These are phyloP conservation scores for Zaprionus ghesquierei DNA, from an alignment of 1,140 invertebrate species.

Conservation along the genomic window DNA sequence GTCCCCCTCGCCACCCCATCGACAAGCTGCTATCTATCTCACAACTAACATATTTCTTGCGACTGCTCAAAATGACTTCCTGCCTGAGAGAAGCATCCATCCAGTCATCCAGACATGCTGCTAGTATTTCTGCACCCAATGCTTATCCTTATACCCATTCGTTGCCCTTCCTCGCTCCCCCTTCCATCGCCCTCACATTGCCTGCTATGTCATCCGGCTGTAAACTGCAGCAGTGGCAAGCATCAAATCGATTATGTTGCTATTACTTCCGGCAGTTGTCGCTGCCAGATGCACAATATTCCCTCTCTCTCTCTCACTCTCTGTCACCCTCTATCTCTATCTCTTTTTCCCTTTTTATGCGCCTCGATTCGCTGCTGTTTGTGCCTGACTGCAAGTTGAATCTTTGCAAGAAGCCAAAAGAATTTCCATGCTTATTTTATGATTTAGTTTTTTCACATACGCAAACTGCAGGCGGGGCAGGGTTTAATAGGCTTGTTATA, in stretches of 20 bases:
- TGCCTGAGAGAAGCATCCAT: constrained; percentile 44
- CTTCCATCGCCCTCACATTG: constrained; percentile 25
- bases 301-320: neutral
- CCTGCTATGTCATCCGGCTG: constrained; percentile 48
- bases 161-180: neutral
- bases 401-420: constrained; percentile 1
- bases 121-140: neutral
- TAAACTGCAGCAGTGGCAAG: constrained; percentile 63
- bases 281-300: constrained; percentile 57
- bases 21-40: neutral
- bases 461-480: neutral
- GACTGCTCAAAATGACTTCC: constrained; percentile 69
- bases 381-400: neutral
- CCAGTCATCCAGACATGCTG: neutral
- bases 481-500: neutral
- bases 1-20: neutral
- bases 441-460: constrained; percentile 32
- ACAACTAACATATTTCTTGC: constrained; percentile 24
- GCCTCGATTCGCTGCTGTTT: neutral
- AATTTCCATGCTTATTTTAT: constrained; percentile 52
- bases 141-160: constrained; percentile 16
- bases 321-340: neutral
- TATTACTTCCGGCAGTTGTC: constrained; percentile 78
- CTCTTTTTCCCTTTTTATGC: neutral
- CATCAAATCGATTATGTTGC: constrained; percentile 78